Conservation (phyloP, 2,888 invertebrate genomes). For the Epinotia nisella region DNA sequence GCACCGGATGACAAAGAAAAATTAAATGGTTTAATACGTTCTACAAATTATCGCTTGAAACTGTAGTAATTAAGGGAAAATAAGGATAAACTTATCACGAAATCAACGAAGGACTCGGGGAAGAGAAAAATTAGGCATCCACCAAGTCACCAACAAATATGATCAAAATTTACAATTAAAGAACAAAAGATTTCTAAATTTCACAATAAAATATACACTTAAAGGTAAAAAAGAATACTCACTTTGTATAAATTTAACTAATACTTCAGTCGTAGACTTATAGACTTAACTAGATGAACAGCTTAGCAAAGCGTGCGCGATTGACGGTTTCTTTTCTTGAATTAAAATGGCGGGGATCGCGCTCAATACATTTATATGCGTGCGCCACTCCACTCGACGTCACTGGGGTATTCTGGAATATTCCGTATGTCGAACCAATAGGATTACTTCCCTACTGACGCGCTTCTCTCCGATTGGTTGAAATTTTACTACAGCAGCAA, state of each 20-base stretch:
- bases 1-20: conserved; percentile 34
- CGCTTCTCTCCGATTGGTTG: conserved; percentile 64
- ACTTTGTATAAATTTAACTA: conserved; percentile 64
- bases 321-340: conserved; percentile 78
- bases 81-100: not conserved
- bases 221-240: conserved; percentile 56
- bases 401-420: conserved; percentile 78
- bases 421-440: conserved; percentile 70
- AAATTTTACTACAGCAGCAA: conserved; percentile 47
- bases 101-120: not conserved
- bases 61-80: not conserved
- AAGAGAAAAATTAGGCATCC: not conserved
- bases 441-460: conserved; percentile 50
- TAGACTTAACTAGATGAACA: conserved; percentile 70
- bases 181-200: conserved; percentile 22
- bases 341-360: conserved; percentile 70
- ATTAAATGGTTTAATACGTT: too few relatives aligned
- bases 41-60: not conserved
- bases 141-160: not conserved
- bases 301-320: conserved; percentile 80
- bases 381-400: conserved; percentile 67
- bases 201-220: conserved; percentile 17
- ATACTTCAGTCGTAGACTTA: conserved; percentile 67
- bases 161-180: conserved; percentile 5
- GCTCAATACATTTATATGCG: conserved; percentile 61